Percentiles rank a stretch among this genome's conserved stretches.
phyloP scores from a whole-genome alignment of 2,888 invertebrate genomes.

The Diplazon laetatorius region DNA sequence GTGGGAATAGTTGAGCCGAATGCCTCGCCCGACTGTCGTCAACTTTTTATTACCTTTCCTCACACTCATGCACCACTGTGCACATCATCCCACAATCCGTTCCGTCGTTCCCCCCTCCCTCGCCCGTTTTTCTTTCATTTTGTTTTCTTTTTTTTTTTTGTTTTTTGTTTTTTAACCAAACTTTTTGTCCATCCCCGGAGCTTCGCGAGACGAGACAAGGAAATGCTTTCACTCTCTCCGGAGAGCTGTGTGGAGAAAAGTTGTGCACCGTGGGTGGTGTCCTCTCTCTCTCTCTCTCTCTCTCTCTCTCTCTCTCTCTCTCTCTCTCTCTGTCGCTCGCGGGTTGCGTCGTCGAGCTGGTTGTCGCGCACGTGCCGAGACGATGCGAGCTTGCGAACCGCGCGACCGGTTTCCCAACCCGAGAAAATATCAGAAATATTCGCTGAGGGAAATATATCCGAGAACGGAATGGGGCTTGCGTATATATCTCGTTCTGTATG shows the following conservation, averaged over 20 bases:
- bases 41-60: constrained; percentile 47
- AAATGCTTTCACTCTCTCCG: constrained; percentile 59
- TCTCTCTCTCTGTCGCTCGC: constrained; percentile 25
- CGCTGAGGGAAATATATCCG: constrained; percentile 41
- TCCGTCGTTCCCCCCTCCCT: neutral
- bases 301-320: too few relatives aligned
- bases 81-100: neutral
- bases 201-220: constrained; percentile 55
- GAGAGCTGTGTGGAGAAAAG: constrained; percentile 48
- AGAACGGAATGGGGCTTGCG: constrained; percentile 19
- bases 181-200: constrained; percentile 2
- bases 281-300: too few relatives aligned
- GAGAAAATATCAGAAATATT: constrained; percentile 60
- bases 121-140: neutral
- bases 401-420: neutral
- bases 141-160: constrained; percentile 5
- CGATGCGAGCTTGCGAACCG: constrained; percentile 17
- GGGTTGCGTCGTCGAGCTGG: constrained; percentile 26
- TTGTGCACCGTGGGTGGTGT: constrained; percentile 47
- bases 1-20: constrained; percentile 42
- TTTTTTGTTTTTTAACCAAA: neutral
- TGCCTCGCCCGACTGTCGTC: constrained; percentile 34
- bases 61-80: constrained; percentile 5
- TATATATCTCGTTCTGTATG: neutral
- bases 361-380: constrained; percentile 58